phyloP scores from a whole-genome alignment of 1,140 invertebrate genomes.

The Ceratosolen solmsi region DNA sequence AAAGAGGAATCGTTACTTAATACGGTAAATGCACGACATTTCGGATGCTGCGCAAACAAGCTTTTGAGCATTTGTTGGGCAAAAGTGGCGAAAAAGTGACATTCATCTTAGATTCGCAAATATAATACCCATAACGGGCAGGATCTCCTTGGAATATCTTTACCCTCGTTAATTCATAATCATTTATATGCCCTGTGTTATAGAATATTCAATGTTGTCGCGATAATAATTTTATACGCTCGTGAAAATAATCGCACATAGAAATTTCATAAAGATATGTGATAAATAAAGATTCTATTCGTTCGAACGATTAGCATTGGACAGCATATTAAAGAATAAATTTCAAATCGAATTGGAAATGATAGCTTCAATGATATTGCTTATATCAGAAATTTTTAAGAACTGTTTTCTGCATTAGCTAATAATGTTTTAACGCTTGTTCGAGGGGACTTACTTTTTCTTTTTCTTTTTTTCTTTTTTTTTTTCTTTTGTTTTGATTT shows the following conservation, averaged over 20 bases:
- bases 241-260: neutral
- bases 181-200: neutral
- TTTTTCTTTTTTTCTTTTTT: no score
- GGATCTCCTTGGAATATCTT: conserved; percentile 2
- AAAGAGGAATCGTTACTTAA: neutral
- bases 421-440: no score
- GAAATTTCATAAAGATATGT: neutral
- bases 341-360: neutral
- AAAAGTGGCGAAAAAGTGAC: neutral
- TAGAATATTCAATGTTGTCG: neutral
- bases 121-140: neutral
- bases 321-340: neutral
- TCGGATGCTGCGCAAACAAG: neutral
- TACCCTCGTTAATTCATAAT: neutral
- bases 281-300: neutral
- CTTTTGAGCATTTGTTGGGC: neutral
- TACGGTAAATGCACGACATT: neutral
- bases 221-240: neutral
- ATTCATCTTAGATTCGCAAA: neutral
- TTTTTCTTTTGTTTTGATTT: no score
- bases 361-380: no score
- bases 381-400: no score
- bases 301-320: neutral
- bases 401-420: no score
- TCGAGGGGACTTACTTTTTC: no score